Conservation (phyloP, 1,140 invertebrate species). For the Polyergus mexicanus region DNA sequence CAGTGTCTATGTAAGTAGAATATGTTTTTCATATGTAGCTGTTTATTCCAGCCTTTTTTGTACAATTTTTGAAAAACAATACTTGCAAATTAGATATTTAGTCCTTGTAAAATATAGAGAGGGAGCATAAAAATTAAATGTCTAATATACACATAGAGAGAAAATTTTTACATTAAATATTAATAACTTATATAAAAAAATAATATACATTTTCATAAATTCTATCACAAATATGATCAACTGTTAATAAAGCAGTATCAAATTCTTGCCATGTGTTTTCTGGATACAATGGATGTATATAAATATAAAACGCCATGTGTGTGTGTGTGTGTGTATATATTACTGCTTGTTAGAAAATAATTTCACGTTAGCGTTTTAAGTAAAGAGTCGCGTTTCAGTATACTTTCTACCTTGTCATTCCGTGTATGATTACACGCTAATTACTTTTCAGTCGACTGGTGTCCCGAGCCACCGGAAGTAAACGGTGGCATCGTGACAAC, state of each 20-base stretch:
- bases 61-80: not conserved
- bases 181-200: not conserved
- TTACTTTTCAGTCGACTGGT: constrained; percentile 91
- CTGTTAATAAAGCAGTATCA: not conserved
- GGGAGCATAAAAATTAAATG: not conserved
- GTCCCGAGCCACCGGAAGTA: constrained; percentile 92
- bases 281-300: not conserved
- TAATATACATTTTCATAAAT: not conserved
- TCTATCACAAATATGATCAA: not conserved
- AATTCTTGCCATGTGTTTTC: not conserved
- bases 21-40: not conserved
- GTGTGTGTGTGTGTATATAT: too few species aligned
- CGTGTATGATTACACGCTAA: constrained; percentile 45
- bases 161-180: not conserved
- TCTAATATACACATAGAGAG: not conserved
- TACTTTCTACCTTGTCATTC: not conserved
- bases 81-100: constrained; percentile 21
- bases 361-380: constrained; percentile 11
- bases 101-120: not conserved
- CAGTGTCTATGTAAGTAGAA: constrained; percentile 90
- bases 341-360: constrained; percentile 16
- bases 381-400: not conserved
- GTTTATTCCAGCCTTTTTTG: not conserved
- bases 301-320: not conserved
- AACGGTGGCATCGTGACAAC: constrained; percentile 91